These are phyloP conservation scores for Ammodytes dubius DNA, from an alignment of 2,113 vertebrate species.

Conservation along the genomic window DNA sequence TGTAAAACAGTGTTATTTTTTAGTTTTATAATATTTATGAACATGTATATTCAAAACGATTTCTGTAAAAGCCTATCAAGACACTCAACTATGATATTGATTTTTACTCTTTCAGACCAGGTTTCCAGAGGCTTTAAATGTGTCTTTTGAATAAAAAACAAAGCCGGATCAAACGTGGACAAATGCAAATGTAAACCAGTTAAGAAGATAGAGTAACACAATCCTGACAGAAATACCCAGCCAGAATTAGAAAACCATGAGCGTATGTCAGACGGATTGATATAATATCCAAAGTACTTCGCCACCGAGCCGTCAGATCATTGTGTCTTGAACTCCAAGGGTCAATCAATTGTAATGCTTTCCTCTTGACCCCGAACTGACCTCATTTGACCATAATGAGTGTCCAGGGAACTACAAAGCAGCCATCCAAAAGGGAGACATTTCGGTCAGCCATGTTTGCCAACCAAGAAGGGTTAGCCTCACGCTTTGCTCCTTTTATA, in stretches of 20 bases:
- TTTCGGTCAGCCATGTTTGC: constrained; percentile 44
- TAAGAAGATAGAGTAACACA: neutral
- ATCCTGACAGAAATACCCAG: neutral
- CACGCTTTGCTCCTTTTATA: constrained; percentile 26
- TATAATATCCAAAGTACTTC: constrained; percentile 1
- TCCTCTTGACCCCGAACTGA: constrained; percentile 59
- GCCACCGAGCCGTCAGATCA: constrained; percentile 15
- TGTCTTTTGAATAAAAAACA: neutral
- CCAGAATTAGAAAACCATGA: neutral
- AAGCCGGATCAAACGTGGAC: neutral
- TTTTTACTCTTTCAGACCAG: neutral
- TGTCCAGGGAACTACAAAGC: constrained; percentile 43
- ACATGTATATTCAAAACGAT: too few relatives aligned
- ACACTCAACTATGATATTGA: neutral
- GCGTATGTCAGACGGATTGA: neutral
- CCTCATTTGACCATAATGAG: constrained; percentile 56
- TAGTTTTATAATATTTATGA: too few relatives aligned
- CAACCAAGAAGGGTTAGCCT: neutral
- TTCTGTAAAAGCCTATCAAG: too few relatives aligned
- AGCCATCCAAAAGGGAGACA: constrained; percentile 36
- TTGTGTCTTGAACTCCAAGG: constrained; percentile 14
- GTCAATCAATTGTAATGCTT: constrained; percentile 49
- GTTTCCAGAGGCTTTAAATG: neutral
- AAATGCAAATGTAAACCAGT: neutral
- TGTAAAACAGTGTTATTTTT: too few relatives aligned